Base-by-base conservation (phyloP, 2,888 invertebrate species). In the Tenthredo mesomela region DNA sequence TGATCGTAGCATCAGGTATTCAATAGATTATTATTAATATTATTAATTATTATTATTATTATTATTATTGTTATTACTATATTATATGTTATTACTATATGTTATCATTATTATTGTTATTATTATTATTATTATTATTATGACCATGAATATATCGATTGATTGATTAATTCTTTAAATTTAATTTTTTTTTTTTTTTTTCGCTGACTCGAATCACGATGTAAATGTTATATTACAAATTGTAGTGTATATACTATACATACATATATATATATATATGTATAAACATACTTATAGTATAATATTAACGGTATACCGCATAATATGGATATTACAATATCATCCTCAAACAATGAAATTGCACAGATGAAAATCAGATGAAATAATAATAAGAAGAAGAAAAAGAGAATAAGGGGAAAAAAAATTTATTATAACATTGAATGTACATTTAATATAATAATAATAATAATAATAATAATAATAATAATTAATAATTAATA, bases 401-500 rank as follows among this genome's bases (percentile, higher is more conserved):
- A n/a, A 50, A 6, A 50, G 2, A 1, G 18, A 1, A 50, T 5
- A 18, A 50, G 18, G 18, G 5, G 4, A 50, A n/a, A 50, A 47
- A 47, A n/a, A 50, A 47, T 18, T 47, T 0, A 50, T 50, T n/a
- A n/a, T 6, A 50, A 1, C 50, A n/a, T 50, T n/a, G 6, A 50
- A 54, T 54, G 54, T 54, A 54, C 50, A 54, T 54, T n/a, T 54
- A n/a, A n/a, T n/a, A n/a, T 50, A 54, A 67, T 29, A 33, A 21
- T 67, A 67, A 29, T 67, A 67, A 33, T 67, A 67, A 29, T 67
- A 67, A 33, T 29, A 29, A 29, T 33, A 33, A 67, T 67, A 29
- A 15, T 54, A 50, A 73, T 40, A 25, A 75, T 25, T 70, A 10
- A 33, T 70, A 75, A 29, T 75, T 73, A 73, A 25, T 65, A 25